Conservation (phyloP, 2,797 vertebrate species). For the Chiroxiphia lanceolata region DNA sequence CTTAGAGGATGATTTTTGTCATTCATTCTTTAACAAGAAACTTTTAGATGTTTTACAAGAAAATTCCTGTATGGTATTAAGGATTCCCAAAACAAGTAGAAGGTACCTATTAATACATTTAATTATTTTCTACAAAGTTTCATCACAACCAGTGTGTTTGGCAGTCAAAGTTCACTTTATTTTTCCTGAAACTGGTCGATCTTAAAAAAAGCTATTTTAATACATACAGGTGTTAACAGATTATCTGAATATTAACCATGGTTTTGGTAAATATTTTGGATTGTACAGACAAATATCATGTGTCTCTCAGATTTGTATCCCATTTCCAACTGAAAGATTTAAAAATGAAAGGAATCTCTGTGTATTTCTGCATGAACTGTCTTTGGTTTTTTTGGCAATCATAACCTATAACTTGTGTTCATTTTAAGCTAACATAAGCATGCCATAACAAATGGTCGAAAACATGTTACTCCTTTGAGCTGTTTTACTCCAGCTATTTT, state of each 20-base stretch:
- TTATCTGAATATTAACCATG: not conserved
- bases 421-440: not conserved
- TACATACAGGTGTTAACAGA: not conserved
- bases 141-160: not conserved
- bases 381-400: not conserved
- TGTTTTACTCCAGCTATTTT: not conserved
- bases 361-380: not conserved
- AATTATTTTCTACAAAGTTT: not conserved
- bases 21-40: not conserved
- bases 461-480: not conserved
- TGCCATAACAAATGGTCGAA: not conserved
- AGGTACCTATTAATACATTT: not conserved
- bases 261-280: not conserved
- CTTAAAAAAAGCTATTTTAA: not conserved
- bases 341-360: not conserved
- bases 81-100: not conserved
- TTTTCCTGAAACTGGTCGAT: not conserved
- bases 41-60: not conserved
- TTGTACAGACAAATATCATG: not conserved
- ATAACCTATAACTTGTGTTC: not conserved
- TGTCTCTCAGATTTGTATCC: not conserved
- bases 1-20: not conserved
- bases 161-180: not conserved
- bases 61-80: accelerated
- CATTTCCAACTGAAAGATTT: not conserved